Evolutionary conservation across 2,888 invertebrate species (phyloP).

Genomic region (Venusia cambrica): DNA sequence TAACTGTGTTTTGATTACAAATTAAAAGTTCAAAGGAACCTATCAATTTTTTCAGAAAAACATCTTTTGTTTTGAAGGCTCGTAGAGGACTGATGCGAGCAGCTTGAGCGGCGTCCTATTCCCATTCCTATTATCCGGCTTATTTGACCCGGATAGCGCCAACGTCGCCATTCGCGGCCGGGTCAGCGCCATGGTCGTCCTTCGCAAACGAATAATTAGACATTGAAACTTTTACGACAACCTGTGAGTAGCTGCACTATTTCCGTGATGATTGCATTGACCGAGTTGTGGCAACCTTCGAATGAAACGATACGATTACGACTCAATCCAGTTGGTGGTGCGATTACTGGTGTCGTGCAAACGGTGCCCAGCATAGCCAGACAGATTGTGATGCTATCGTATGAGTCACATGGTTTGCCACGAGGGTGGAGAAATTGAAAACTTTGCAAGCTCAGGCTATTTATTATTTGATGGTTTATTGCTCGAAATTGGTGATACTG

Average conservation of each 20-base stretch:
- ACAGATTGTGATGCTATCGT: constrained; percentile 1
- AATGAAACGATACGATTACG: constrained; percentile 5
- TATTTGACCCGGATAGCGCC: constrained; percentile 75
- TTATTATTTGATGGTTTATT: constrained; percentile 11
- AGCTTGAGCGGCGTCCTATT: constrained; percentile 33
- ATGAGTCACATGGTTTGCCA: constrained; percentile 10
- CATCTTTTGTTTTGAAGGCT: constrained; percentile 10
- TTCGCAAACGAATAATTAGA: constrained; percentile 42
- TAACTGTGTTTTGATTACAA: constrained; percentile 12
- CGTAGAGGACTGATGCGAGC: constrained; percentile 37
- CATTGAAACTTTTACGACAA: constrained; percentile 30
- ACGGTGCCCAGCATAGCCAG: constrained; percentile 2
- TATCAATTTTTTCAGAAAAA: constrained; percentile 1
- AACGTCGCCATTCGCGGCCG: constrained; percentile 74
- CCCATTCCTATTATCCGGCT: constrained; percentile 26
- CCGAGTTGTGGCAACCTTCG: constrained; percentile 14
- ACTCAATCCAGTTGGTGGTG: constrained; percentile 9
- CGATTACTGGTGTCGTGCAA: constrained; percentile 3
- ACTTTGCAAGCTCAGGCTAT: constrained; percentile 8
- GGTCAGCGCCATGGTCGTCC: constrained; percentile 63
- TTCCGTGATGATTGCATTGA: constrained; percentile 19
- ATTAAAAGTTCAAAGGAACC: not conserved
- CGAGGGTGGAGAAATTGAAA: constrained; percentile 14
- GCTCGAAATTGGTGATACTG: constrained; percentile 9
- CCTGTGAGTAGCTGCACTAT: constrained; percentile 11